Conservation (phyloP, 2,113 vertebrate species). For the Garra rufa region DNA sequence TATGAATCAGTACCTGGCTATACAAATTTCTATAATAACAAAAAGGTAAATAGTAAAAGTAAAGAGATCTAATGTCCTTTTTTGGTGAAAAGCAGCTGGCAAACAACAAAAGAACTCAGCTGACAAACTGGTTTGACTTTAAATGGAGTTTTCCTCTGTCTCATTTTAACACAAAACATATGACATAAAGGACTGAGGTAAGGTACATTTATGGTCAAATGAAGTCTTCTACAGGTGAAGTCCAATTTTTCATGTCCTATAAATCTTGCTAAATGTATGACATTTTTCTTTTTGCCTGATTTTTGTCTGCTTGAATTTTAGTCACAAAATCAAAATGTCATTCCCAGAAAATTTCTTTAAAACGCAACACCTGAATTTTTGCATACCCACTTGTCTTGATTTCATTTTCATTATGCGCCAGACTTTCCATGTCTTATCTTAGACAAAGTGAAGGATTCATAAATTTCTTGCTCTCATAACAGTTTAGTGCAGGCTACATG, state of each 20-base stretch:
- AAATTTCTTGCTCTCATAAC: not conserved
- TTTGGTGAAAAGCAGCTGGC: not conserved
- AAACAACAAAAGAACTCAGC: not conserved
- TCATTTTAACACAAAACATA: not conserved
- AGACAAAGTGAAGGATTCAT: no score
- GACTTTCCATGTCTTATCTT: not conserved
- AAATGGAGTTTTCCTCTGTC: not conserved
- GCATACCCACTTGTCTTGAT: not conserved
- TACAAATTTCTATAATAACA: not conserved
- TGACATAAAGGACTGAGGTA: not conserved
- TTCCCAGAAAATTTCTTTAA: not conserved
- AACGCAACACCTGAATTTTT: not conserved
- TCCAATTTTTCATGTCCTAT: not conserved
- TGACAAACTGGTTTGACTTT: conserved; percentile 9
- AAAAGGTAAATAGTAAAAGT: not conserved
- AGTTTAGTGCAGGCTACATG: not conserved
- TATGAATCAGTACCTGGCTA: not conserved
- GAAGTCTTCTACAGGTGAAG: not conserved
- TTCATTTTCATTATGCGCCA: not conserved
- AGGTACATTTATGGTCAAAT: not conserved
- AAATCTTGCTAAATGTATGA: not conserved
- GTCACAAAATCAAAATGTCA: not conserved
- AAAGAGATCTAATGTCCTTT: not conserved
- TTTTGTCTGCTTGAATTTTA: not conserved
- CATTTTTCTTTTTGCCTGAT: not conserved